Conservation (phyloP, 2,797 vertebrate species). For the Buceros bicornis region DNA sequence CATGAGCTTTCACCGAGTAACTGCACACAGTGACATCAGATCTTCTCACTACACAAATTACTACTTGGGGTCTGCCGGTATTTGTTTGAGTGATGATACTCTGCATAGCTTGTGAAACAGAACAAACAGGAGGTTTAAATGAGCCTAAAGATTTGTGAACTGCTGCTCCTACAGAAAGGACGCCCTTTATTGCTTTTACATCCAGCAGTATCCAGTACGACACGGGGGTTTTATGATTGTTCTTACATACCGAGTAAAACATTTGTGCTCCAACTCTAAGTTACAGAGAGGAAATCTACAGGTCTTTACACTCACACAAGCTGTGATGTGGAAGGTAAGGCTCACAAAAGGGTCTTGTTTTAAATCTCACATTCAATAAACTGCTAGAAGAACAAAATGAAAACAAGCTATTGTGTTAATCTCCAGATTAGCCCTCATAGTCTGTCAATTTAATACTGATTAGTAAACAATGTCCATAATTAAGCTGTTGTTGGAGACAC, state of each 20-base stretch:
- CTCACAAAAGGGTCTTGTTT: constrained; percentile 80
- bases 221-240: not conserved
- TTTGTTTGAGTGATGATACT: constrained; percentile 42
- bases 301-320: not conserved
- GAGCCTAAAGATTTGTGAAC: constrained; percentile 30
- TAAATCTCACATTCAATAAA: constrained; percentile 77
- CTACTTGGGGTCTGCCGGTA: not conserved
- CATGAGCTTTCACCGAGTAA: not conserved
- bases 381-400: constrained; percentile 77
- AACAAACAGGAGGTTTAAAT: constrained; percentile 36
- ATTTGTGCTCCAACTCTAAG: not conserved
- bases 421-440: constrained; percentile 82
- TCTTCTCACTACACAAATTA: constrained; percentile 9
- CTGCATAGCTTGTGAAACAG: not conserved
- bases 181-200: not conserved
- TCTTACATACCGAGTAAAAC: not conserved
- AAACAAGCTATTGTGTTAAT: constrained; percentile 84
- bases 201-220: not conserved
- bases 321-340: constrained; percentile 63
- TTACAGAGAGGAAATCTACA: not conserved
- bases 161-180: constrained; percentile 9
- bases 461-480: constrained; percentile 85
- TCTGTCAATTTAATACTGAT: constrained; percentile 82
- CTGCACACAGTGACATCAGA: not conserved
- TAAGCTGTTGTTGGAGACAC: constrained; percentile 83